Evolutionary conservation across 2,113 vertebrate genomes (phyloP), one percentile per base, ranked within the genome.

Genomic region (Solenodon paradoxus): DNA sequence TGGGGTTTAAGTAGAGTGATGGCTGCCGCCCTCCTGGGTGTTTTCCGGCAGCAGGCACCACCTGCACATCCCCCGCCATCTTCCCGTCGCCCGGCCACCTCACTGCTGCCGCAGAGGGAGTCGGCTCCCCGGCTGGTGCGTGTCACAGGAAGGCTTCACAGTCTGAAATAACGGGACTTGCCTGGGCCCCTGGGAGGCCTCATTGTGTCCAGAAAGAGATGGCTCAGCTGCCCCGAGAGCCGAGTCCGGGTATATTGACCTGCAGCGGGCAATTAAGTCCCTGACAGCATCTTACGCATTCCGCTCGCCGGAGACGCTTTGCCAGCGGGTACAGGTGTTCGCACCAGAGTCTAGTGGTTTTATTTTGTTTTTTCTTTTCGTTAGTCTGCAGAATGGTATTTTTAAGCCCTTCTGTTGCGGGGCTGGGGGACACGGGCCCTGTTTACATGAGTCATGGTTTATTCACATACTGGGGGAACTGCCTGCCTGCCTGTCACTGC

Each of bases 261-360:
- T 98, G 97, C 97, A 96, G 98, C 98, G 98, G 98, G 97, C 98
- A 98, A 88, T 98, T 98, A 98, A 96, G 98, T 96, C 97, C 97
- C 97, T 98, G 98, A 97, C 97, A 98, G 97, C 97, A 95, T 96
- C 98, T 98, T 96, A 97, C 81, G 95, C 95, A 74, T 66, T 96
- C 97, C 97, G 97, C 96, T 83, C 97, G 98, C 97, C 97, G 94
- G 93, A 90, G 97, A 97, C 78, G 38, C 96, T 97, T 97, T 97
- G 98, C 98, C 97, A 97, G 97, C 98, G 98, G 98, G 98, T 82
- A 93, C 95, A 96, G 97, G 97, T 98, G 96, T 97, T 97, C 97
- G 97, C 92, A 84, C 95, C 91, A 49, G 92, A 96, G 94, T 97
- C 95, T 95, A 68, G 96, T 96, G 97, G 97, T 90, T 95, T 98